Conservation (phyloP, 92 coral and sea anemone species). For the Isaurus tuberculatus region DNA sequence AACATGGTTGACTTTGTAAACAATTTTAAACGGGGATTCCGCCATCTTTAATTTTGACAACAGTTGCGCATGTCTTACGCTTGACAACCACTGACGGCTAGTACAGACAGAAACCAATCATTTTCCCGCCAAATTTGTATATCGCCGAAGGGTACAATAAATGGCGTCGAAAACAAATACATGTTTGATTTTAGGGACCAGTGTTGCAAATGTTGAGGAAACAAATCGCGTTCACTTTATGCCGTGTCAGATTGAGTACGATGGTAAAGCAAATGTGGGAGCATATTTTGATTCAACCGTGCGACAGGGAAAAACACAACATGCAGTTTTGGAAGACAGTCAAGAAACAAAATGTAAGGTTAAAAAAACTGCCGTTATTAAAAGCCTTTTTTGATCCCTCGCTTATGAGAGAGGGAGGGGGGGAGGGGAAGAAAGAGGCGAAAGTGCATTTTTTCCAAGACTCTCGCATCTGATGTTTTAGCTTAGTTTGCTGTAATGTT, state of each 20-base stretch:
- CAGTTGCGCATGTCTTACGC: constrained; percentile 45
- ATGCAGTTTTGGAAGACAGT: constrained; percentile 6
- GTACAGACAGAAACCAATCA: background rate
- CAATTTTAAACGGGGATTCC: constrained; percentile 50
- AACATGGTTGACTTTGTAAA: constrained; percentile 31
- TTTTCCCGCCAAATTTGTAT: constrained; percentile 43
- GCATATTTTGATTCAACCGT: constrained; percentile 76
- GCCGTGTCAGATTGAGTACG: constrained; percentile 89
- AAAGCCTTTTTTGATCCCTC: no score
- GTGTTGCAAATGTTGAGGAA: constrained; percentile 57
- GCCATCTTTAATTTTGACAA: constrained; percentile 70
- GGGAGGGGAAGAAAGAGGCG: no score
- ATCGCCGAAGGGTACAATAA: background rate
- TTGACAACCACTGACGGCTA: constrained; percentile 7
- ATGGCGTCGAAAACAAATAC: constrained; percentile 50
- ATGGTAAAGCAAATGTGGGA: constrained; percentile 85
- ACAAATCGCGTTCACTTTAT: constrained; percentile 77
- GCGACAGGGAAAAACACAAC: constrained; percentile 50
- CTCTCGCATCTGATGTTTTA: no score
- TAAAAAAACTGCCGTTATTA: no score
- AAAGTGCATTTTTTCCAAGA: no score
- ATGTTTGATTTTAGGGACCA: constrained; percentile 51
- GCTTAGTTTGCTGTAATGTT: no score
- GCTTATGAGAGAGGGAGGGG: no score
- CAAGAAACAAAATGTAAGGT: constrained; percentile 27